A percentile compares a stretch with the other conserved stretches of the same genome.
Evolutionary conservation across 2,797 vertebrate species (phyloP).

Genomic region (Aldrovandia affinis): DNA sequence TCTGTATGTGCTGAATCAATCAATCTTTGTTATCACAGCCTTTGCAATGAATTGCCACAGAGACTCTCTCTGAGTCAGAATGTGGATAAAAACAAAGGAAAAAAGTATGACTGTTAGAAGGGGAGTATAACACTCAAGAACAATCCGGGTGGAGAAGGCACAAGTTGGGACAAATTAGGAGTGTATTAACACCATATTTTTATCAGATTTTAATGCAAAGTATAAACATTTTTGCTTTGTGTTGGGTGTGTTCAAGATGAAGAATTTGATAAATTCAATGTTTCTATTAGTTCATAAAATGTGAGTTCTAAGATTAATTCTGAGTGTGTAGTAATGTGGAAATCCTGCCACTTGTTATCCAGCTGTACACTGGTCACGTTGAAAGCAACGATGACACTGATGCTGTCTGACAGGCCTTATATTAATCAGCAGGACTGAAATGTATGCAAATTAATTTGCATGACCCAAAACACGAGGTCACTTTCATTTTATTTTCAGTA

Average conservation of each 20-base stretch:
- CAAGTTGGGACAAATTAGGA: too few relatives aligned
- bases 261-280: neutral
- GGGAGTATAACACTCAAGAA: neutral
- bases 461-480: neutral
- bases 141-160: neutral
- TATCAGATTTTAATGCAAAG: neutral
- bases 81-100: conserved; percentile 41
- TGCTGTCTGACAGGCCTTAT: neutral
- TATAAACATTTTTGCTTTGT: neutral
- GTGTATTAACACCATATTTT: neutral
- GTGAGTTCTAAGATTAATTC: neutral
- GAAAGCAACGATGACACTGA: neutral
- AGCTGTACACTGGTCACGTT: neutral
- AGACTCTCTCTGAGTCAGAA: conserved; percentile 41
- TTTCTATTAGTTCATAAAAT: neutral
- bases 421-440: neutral
- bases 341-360: neutral
- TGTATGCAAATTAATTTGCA: neutral
- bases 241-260: neutral
- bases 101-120: conserved; percentile 2
- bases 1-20: conserved; percentile 51
- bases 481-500: neutral
- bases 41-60: conserved; percentile 48
- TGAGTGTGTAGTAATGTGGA: conserved; percentile 4
- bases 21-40: conserved; percentile 57